Evolutionary conservation across 1,140 invertebrate genomes (phyloP), one percentile per base, ranked within the genome.

Genomic region (Chelonus insularis): DNA sequence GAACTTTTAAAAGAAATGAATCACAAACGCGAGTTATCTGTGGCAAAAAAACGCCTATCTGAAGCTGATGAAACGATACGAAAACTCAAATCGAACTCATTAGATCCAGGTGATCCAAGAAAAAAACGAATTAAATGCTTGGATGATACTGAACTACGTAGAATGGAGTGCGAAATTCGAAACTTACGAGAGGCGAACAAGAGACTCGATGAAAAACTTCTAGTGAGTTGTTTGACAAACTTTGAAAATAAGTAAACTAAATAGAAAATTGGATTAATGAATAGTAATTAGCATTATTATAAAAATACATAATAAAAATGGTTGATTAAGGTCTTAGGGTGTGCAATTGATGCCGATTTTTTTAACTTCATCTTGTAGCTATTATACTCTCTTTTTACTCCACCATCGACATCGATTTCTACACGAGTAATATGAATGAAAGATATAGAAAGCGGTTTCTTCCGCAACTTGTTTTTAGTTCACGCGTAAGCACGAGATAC

Each of bases 121-220:
- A 71, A 73, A 34, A 68, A 65, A 51, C 65, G 63, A 45, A 71
- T 65, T 50, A 20, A 4, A 7, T 18, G 4, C 7, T 37, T 64
- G 18, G 59, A 64, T 9, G 29, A 5, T 32, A 29, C 60, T 2
- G 70, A 75, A 14, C 29, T 66, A 11, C 66, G 63, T 12, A 72
- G 66, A 54, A 37, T 76, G 12, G 66, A 74, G 57, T 55, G 57
- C 9, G 72, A 78, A 64, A 58, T 73, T 47, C 70, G 69, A 58
- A 62, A 45, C 37, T 62, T 75, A 16, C 72, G 71, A 5, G 62
- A 64, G 5, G 60, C 36, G 20, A 78, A 75, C 57, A 69, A 68
- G 39, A 71, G 67, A 58, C 69, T 76, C 12, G 74, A 75, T 60
- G 69, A 73, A 60, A 74, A 72, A 62, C 67, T 75, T 20, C 71